Percentiles rank a stretch among this genome's conserved stretches.
These are phyloP conservation scores for Mesaphorura yosii DNA, from an alignment of 1,140 invertebrate genomes.

Conservation along the genomic window DNA sequence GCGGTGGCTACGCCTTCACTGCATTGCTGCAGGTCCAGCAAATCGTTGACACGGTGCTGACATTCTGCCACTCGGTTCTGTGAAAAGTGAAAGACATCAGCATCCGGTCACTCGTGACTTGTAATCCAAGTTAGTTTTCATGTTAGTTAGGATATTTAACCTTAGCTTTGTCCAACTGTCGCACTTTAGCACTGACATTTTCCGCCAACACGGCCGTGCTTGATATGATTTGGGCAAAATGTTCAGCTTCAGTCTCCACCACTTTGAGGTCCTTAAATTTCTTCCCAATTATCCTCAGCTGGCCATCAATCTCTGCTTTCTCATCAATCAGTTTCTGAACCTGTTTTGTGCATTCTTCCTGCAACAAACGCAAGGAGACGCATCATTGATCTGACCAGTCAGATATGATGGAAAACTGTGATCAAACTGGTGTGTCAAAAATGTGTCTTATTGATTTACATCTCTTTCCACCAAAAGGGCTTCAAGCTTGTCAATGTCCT, in stretches of 20 bases:
- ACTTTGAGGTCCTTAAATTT: conserved; percentile 55
- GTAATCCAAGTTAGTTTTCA: neutral
- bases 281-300: conserved; percentile 50
- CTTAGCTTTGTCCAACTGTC: conserved; percentile 82
- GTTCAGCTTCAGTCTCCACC: conserved; percentile 56
- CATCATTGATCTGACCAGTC: too few relatives aligned
- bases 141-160: conserved; percentile 43
- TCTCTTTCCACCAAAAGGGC: conserved; percentile 12
- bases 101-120: too few relatives aligned
- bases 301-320: conserved; percentile 51
- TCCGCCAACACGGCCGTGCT: conserved; percentile 79
- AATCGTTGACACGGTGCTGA: conserved; percentile 86
- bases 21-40: conserved; percentile 89
- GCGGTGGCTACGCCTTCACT: conserved; percentile 89
- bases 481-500: conserved; percentile 24
- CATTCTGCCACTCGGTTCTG: conserved; percentile 86
- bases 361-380: conserved; percentile 29
- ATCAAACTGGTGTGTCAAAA: too few relatives aligned
- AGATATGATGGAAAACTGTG: too few relatives aligned
- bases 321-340: conserved; percentile 48
- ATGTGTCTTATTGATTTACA: too few relatives aligned
- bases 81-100: conserved; percentile 18
- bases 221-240: conserved; percentile 69
- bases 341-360: conserved; percentile 48
- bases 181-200: conserved; percentile 91